A percentile compares a stretch with the other conserved stretches of the same genome.
Evolutionary conservation across 2,888 invertebrate genomes (phyloP).

Genomic region (Aphidius colemani): DNA sequence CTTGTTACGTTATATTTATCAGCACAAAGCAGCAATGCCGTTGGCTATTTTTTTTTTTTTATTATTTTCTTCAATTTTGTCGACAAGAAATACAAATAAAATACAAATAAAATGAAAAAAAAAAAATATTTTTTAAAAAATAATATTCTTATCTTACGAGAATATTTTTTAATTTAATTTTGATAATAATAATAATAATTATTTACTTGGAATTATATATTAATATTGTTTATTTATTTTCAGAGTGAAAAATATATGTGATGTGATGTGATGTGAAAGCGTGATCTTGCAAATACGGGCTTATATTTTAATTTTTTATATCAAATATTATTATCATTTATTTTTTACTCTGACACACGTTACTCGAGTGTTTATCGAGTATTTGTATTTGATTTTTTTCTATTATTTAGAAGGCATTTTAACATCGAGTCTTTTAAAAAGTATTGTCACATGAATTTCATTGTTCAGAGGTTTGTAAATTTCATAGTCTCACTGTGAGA

Average conservation of each 20-base stretch:
- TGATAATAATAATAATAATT: no score
- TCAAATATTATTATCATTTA: background rate
- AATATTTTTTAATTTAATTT: no score
- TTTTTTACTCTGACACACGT: background rate
- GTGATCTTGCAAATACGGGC: slow-evolving; percentile 20
- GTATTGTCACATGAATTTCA: background rate
- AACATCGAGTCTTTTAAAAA: slow-evolving; percentile 35
- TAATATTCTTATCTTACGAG: no score
- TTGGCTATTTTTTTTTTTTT: slow-evolving; percentile 40
- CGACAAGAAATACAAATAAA: background rate
- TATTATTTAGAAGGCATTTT: slow-evolving; percentile 45
- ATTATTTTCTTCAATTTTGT: slow-evolving; percentile 36
- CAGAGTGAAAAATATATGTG: no score
- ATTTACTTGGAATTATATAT: no score
- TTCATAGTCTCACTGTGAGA: background rate
- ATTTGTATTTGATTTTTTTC: slow-evolving; percentile 44
- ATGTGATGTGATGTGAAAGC: background rate
- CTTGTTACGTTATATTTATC: slow-evolving; percentile 61
- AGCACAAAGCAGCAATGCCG: slow-evolving; percentile 49
- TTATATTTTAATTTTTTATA: slow-evolving; percentile 41
- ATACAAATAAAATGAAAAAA: no score
- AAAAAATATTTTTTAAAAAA: no score
- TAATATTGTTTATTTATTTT: no score
- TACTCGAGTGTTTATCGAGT: slow-evolving; percentile 31
- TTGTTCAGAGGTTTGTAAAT: slow-evolving; percentile 10